These are phyloP conservation scores for Oithona nana DNA, from an alignment of 2,888 invertebrate genomes.

Conservation along the genomic window DNA sequence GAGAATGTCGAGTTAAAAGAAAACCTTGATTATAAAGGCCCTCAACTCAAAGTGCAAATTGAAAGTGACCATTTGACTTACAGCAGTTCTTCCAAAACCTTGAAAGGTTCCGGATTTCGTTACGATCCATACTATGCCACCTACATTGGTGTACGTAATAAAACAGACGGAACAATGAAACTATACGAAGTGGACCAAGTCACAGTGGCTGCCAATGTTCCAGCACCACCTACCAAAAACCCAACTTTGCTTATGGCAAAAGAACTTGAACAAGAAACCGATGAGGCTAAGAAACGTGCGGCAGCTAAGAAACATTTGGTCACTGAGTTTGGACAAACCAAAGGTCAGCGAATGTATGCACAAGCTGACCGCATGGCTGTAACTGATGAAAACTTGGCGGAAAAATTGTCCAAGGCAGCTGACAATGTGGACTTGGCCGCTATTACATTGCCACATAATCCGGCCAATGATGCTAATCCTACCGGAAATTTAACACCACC, in stretches of 20 bases:
- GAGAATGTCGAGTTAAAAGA: background rate
- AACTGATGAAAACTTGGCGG: background rate
- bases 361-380: slow-evolving; percentile 9
- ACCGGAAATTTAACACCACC: background rate
- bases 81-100: background rate
- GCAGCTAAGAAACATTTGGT: slow-evolving; percentile 4
- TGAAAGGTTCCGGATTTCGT: background rate
- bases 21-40: background rate
- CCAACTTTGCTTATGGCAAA: background rate
- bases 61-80: background rate
- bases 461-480: background rate
- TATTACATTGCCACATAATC: background rate
- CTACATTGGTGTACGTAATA: background rate
- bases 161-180: background rate
- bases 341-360: background rate
- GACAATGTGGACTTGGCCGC: background rate
- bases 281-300: background rate
- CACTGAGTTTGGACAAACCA: slow-evolving; percentile 5
- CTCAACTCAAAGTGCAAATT: background rate
- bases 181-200: background rate
- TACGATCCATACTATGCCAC: background rate
- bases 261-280: background rate
- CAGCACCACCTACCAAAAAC: background rate
- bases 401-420: slow-evolving; percentile 4
- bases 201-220: background rate